Conservation (phyloP, 2,113 vertebrate genomes). For the Talpa occidentalis region DNA sequence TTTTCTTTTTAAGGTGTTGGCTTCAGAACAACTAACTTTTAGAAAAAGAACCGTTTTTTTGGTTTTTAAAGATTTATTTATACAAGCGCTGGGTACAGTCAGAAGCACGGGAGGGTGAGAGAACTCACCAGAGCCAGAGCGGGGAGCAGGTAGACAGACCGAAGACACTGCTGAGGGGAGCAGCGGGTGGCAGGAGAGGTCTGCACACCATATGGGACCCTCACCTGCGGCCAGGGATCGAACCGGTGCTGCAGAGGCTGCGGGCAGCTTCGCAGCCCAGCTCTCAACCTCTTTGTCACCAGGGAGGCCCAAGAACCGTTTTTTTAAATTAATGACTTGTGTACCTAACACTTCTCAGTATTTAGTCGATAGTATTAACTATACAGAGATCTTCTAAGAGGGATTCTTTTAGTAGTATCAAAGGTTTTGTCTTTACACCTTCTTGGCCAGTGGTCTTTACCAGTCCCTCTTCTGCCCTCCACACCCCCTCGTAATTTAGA, state of each 20-base stretch:
- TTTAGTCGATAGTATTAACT: neutral
- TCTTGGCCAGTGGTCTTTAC: neutral
- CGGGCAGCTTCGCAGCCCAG: no score
- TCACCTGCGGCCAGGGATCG: no score
- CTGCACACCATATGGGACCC: no score
- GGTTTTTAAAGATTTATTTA: no score
- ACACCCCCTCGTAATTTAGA: neutral
- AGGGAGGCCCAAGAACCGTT: constrained; percentile 13
- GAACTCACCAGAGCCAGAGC: no score
- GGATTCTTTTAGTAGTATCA: neutral
- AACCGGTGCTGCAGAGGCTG: no score
- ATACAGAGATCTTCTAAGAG: neutral
- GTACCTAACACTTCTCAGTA: neutral
- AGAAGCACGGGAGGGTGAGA: no score
- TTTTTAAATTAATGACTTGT: neutral
- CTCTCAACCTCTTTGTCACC: no score
- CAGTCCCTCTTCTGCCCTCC: neutral
- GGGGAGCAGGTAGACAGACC: no score
- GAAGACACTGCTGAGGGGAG: no score
- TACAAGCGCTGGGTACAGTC: no score
- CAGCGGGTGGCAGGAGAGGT: no score
- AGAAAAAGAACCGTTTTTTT: constrained; percentile 26
- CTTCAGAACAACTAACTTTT: neutral
- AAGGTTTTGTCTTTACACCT: neutral
- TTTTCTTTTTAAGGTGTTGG: neutral